Evolutionary conservation across 2,888 invertebrate species (phyloP).

Genomic region (Venustoraphidia nigricollis): DNA sequence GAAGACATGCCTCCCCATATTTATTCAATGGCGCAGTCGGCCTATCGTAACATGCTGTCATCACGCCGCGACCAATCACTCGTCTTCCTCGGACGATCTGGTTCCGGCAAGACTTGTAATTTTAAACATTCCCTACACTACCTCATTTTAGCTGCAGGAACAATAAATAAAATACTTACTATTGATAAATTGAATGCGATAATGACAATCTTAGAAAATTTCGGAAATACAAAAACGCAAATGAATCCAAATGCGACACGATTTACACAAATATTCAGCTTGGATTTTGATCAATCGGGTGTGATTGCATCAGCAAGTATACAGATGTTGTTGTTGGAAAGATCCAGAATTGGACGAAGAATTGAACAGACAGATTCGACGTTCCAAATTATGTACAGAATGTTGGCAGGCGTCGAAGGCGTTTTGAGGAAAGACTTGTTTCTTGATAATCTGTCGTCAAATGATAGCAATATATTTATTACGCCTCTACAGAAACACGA

Average conservation of each 20-base stretch:
- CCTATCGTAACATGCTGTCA: conserved; percentile 80
- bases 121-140: conserved; percentile 81
- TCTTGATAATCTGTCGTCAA: conserved; percentile 58
- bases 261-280: conserved; percentile 78
- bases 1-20: conserved; percentile 97
- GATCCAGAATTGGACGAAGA: conserved; percentile 50
- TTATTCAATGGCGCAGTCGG: conserved; percentile 84
- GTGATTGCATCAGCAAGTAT: conserved; percentile 79
- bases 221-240: conserved; percentile 76
- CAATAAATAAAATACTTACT: conserved; percentile 58
- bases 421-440: conserved; percentile 66
- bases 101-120: conserved; percentile 78
- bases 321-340: conserved; percentile 71
- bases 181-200: conserved; percentile 75
- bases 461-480: conserved; percentile 57
- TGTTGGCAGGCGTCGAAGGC: conserved; percentile 73
- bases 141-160: conserved; percentile 63
- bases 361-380: conserved; percentile 53
- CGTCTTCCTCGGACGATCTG: conserved; percentile 74
- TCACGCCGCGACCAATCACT: conserved; percentile 80
- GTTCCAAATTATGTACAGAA: conserved; percentile 48
- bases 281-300: conserved; percentile 91
- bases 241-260: conserved; percentile 81
- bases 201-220: conserved; percentile 72
- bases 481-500: conserved; percentile 61